Evolutionary conservation across 2,113 vertebrate genomes (phyloP), one percentile per base, ranked within the genome.

Genomic region (Myiagra hebetior): DNA sequence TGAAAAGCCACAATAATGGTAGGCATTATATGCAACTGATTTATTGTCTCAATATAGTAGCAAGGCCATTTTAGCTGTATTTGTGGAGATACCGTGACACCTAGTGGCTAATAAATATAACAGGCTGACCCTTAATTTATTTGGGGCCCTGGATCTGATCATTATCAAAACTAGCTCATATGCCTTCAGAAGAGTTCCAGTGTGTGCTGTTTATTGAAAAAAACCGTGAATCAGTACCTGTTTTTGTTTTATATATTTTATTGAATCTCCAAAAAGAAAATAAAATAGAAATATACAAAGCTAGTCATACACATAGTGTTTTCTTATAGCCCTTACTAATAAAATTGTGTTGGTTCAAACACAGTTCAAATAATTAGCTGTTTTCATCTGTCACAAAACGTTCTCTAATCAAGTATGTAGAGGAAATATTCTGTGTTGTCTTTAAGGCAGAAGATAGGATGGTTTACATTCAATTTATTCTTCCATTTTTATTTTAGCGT

Each of bases 41-140:
- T 42, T 41, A 37, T 23, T 39, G 6, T 35, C 75, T 65, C 83
- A 27, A 26, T 33, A 24, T 3, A n/a, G 4, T 13, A 37, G 13
- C 13, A 31, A 46, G 6, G 9, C 15, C 3, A 0, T 35, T 77
- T 87, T 21, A 28, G 17, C 31, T 53, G 22, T 9, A 76, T 91
- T 56, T 57, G 35, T 93, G 50, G 79, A 90, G 41, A 94, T 53
- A 94, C 57, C 91, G 85, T 46, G 97, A 79, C 97, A 93, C 70
- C 95, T 37, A 64, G 95, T 80, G 97, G 88, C 23, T 59, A 26
- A 55, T 19, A 74, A 87, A 62, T 62, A 27, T 7, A 55, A 64
- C 8, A 70, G 37, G 4, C n/a, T 22, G 37, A 59, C 11, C 16
- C 37, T 22, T 15, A 10, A 56, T 23, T 41, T n/a, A 37, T 19